phyloP scores from a whole-genome alignment of 2,113 vertebrate genomes.

The Nesogale talazaci region DNA sequence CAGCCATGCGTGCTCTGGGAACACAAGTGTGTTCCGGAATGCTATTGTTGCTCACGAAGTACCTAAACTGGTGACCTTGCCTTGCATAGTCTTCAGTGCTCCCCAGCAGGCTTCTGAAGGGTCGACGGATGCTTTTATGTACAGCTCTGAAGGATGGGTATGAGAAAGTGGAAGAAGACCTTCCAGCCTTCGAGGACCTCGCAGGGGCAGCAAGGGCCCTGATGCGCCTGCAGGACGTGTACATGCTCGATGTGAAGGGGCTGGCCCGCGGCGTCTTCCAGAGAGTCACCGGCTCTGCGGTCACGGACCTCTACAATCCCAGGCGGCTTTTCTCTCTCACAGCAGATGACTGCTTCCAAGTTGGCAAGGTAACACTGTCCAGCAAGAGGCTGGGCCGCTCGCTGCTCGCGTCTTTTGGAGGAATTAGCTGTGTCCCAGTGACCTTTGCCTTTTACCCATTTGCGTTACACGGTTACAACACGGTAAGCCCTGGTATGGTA shows the following conservation, averaged over 20 bases:
- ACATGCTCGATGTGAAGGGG: constrained; percentile 89
- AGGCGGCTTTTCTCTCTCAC: constrained; percentile 86
- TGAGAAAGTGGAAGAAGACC: constrained; percentile 85
- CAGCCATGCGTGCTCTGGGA: not conserved
- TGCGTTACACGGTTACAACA: too few species aligned
- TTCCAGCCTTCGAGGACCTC: constrained; percentile 92
- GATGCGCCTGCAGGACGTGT: constrained; percentile 96
- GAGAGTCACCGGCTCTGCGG: constrained; percentile 61
- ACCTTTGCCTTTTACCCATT: not conserved
- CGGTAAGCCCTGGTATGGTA: too few species aligned
- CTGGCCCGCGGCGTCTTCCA: constrained; percentile 91
- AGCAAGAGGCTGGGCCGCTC: not conserved
- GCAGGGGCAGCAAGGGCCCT: constrained; percentile 91
- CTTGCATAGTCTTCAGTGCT: not conserved
- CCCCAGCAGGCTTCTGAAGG: not conserved
- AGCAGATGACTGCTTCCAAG: constrained; percentile 94
- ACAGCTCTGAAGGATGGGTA: constrained; percentile 90
- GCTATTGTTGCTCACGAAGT: not conserved
- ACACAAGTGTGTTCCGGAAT: too few species aligned
- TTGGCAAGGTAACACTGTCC: constrained; percentile 91
- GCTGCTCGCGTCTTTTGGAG: not conserved
- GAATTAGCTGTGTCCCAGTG: not conserved
- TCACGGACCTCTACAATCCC: constrained; percentile 87
- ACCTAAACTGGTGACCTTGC: not conserved
- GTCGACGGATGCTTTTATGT: not conserved